phyloP scores from a whole-genome alignment of 2,888 invertebrate genomes.

The Agrochola lota region DNA sequence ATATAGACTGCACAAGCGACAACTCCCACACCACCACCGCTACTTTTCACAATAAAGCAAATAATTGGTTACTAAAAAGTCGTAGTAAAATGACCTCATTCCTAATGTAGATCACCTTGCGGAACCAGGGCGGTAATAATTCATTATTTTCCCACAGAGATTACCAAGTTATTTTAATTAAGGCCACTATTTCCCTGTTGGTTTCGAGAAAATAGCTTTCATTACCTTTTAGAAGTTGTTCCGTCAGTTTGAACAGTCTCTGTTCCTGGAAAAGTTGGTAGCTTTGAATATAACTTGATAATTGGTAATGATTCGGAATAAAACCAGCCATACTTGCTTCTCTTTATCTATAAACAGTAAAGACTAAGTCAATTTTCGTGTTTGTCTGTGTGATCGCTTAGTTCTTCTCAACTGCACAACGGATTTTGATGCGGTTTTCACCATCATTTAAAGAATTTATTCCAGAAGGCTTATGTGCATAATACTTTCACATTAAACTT shows the following conservation, averaged over 20 bases:
- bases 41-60: not conserved
- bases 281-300: not conserved
- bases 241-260: conserved; percentile 4
- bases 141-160: conserved; percentile 49
- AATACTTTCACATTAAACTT: not conserved
- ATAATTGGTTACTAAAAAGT: not conserved
- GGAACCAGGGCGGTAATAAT: conserved; percentile 51
- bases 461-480: too few relatives aligned
- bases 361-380: too few relatives aligned
- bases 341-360: not conserved
- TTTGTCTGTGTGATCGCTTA: too few relatives aligned
- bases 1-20: too few relatives aligned
- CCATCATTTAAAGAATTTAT: not conserved
- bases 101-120: conserved; percentile 21
- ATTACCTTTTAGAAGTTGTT: conserved; percentile 29
- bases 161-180: conserved; percentile 61
- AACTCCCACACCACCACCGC: too few relatives aligned
- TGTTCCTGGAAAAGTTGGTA: conserved; percentile 8
- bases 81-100: conserved; percentile 6
- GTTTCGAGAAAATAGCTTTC: conserved; percentile 33
- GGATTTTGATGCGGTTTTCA: not conserved
- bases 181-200: conserved; percentile 48
- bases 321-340: not conserved
- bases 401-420: too few relatives aligned
- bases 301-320: not conserved